Evolutionary conservation across 1,140 invertebrate genomes (phyloP).

Genomic region (Sweltsa coloradensis): DNA sequence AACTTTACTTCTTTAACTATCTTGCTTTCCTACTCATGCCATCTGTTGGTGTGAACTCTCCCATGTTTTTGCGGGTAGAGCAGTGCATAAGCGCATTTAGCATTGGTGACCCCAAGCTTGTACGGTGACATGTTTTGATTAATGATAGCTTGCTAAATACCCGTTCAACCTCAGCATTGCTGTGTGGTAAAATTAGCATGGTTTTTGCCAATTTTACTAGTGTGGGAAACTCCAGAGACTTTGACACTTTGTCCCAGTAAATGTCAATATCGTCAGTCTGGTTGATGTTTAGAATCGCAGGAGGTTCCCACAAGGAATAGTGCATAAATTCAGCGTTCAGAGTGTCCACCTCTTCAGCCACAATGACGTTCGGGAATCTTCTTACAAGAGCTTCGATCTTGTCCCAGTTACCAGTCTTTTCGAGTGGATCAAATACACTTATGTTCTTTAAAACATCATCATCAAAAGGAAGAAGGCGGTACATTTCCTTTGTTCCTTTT

Average conservation of each 20-base stretch:
- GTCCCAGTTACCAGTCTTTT: not conserved
- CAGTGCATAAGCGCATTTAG: constrained; percentile 1
- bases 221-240: constrained; percentile 1
- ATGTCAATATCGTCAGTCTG: not conserved
- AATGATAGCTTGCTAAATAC: not conserved
- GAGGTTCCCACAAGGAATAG: not conserved
- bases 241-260: not conserved
- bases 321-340: constrained; percentile 2
- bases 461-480: constrained; percentile 2
- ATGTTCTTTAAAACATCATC: not conserved
- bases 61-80: too few relatives aligned
- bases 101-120: not conserved
- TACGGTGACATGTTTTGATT: not conserved
- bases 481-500: constrained; percentile 2
- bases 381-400: not conserved
- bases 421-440: not conserved
- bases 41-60: too few relatives aligned
- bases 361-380: not conserved
- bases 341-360: not conserved
- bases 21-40: too few relatives aligned
- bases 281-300: not conserved
- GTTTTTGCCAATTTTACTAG: constrained; percentile 4
- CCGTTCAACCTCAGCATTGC: not conserved
- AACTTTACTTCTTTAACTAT: too few relatives aligned
- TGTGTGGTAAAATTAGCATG: not conserved